phyloP scores from a whole-genome alignment of 1,140 invertebrate species.

The Agraylea sexmaculata region DNA sequence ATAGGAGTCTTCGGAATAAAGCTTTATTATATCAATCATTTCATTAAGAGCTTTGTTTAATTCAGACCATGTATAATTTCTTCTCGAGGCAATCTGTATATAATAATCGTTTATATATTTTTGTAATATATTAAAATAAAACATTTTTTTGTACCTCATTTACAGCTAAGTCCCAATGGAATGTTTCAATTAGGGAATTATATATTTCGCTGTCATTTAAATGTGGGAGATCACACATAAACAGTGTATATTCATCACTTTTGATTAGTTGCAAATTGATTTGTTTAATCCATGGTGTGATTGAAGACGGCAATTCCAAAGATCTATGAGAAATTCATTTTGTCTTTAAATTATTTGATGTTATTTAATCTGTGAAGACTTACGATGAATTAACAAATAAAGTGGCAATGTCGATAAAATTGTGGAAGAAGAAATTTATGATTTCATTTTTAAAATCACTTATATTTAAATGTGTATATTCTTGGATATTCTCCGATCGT shows the following conservation, averaged over 20 bases:
- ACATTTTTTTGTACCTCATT: constrained; percentile 27
- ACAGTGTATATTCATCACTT: constrained; percentile 33
- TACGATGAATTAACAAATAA: constrained; percentile 33
- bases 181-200: constrained; percentile 28
- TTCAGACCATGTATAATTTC: constrained; percentile 20
- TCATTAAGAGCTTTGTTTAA: constrained; percentile 17
- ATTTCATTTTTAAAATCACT: no score
- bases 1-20: constrained; percentile 8
- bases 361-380: constrained; percentile 9
- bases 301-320: constrained; percentile 23
- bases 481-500: no score
- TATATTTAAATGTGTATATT: no score
- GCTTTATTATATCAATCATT: constrained; percentile 10
- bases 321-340: constrained; percentile 10
- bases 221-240: constrained; percentile 30
- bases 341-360: background rate
- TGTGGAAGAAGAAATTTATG: no score
- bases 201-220: constrained; percentile 26
- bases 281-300: constrained; percentile 38
- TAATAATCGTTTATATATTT: constrained; percentile 25
- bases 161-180: constrained; percentile 39
- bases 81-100: constrained; percentile 15
- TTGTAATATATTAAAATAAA: constrained; percentile 1
- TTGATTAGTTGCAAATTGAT: constrained; percentile 37
- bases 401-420: constrained; percentile 31